Evolutionary conservation across 1,140 invertebrate genomes (phyloP).

Genomic region (Aplysia californica): DNA sequence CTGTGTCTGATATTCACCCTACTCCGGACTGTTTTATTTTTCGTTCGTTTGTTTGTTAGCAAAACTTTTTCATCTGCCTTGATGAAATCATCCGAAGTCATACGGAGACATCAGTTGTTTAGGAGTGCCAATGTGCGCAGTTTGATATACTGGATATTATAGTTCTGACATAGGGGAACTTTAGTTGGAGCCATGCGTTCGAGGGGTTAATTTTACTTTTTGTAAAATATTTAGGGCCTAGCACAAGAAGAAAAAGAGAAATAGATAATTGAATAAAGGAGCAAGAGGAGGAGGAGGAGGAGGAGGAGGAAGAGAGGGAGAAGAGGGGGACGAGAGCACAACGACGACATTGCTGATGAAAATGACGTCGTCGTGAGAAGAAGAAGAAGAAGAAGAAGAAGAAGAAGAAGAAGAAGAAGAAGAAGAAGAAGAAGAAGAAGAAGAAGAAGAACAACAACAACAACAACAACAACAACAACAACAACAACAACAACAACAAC

Average conservation of each 20-base stretch:
- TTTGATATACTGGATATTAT: not conserved
- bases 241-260: not conserved
- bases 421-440: not conserved
- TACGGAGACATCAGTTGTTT: not conserved
- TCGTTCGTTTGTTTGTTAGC: no score
- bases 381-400: not conserved
- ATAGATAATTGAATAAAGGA: not conserved
- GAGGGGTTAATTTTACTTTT: not conserved
- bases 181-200: not conserved
- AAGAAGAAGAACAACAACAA: not conserved
- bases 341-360: not conserved
- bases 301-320: not conserved
- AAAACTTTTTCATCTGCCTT: not conserved
- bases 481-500: not conserved
- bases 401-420: not conserved
- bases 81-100: not conserved
- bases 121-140: not conserved
- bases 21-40: no score
- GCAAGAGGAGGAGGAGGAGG: not conserved
- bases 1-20: no score
- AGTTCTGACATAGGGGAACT: not conserved
- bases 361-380: not conserved
- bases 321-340: not conserved
- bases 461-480: no score
- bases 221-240: not conserved